A percentile compares a stretch with the other conserved stretches of the same genome.
Conservation (phyloP, 30 jellyfish, hydroid and myxozoan genomes). For the Cassiopea xamachana region DNA sequence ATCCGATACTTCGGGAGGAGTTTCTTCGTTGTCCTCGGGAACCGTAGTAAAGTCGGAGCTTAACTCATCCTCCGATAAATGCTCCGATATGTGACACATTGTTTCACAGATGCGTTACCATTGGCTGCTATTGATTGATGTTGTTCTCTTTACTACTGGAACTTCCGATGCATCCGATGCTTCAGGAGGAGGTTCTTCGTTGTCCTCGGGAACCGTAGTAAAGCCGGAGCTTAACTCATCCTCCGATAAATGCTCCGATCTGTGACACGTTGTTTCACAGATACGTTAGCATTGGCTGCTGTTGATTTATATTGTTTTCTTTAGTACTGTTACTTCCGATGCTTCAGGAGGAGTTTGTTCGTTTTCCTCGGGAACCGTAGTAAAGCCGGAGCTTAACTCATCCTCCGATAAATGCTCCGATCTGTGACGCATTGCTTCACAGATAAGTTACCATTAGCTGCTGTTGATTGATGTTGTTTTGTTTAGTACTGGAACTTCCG, state of each 20-base stretch:
- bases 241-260: background rate
- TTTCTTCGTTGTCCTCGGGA: slow-evolving; percentile 61
- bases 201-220: slow-evolving; percentile 44
- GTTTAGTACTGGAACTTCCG: slow-evolving; percentile 20
- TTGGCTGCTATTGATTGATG: background rate
- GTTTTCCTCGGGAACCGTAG: slow-evolving; percentile 46
- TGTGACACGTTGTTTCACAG: too few relatives aligned
- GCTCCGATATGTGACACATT: too few relatives aligned
- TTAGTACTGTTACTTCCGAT: slow-evolving; percentile 10
- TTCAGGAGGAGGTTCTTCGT: slow-evolving; percentile 73
- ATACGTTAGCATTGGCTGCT: too few relatives aligned
- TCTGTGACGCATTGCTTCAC: too few relatives aligned
- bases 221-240: slow-evolving; percentile 38
- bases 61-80: slow-evolving; percentile 10
- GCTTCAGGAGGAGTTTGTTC: slow-evolving; percentile 72
- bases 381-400: slow-evolving; percentile 32
- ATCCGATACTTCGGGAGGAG: slow-evolving; percentile 49
- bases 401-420: background rate
- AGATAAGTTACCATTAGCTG: too few relatives aligned
- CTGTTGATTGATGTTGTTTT: background rate
- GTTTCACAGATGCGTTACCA: too few relatives aligned
- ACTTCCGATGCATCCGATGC: background rate
- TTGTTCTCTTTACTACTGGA: slow-evolving; percentile 19
- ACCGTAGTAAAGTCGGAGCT: slow-evolving; percentile 51
- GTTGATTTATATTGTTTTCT: background rate